Base-by-base conservation (phyloP, 1,140 invertebrate genomes). In the Drosophila quadrilineata region DNA sequence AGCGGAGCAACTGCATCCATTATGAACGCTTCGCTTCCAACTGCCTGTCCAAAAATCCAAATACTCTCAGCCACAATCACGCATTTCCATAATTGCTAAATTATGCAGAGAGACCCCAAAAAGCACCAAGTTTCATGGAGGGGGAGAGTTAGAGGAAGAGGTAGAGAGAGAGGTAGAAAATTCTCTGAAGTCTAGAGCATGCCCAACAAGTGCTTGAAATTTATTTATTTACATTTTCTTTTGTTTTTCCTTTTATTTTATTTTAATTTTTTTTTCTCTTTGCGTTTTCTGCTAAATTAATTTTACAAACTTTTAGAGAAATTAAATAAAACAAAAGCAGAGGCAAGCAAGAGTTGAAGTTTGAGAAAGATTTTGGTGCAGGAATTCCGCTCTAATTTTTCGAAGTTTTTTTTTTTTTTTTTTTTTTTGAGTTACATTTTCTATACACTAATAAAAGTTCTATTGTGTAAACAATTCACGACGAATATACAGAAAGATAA, bases 71-170 rank as follows among this genome's bases (percentile, higher is more conserved):
- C 10, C 57, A 40, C 29, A 64, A 40, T 49, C 50, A 79, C 74
- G 74, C 70, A 84, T 84, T 84, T 84, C 79, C 79, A 85, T 84
- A 84, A 85, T 84, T 85, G 79, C 80, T 84, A 79, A 85, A 84
- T 85, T 85, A 84, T 85, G 74, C 74, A 74, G 70, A 71, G n/a
- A n/a, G n/a, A n/a, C n/a, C n/a, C n/a, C n/a, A n/a, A n/a, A n/a
- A n/a, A n/a, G n/a, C n/a, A n/a, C n/a, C n/a, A n/a, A n/a, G n/a
- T n/a, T 21, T 33, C 26, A 62, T 31, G 33, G 24, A 41, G 35
- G 8, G 26, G 8, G 6, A 26, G 38, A 46, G 3, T 26, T 21
- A 58, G 5, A 8, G 29, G 17, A 12, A n/a, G n/a, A 22, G 33
- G 29, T 31, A 31, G 40, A 28, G 31, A 6, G 8, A n/a, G 50